Base-by-base conservation (phyloP, 92 coral and sea anemone species). In the Phenganax subtilis region DNA sequence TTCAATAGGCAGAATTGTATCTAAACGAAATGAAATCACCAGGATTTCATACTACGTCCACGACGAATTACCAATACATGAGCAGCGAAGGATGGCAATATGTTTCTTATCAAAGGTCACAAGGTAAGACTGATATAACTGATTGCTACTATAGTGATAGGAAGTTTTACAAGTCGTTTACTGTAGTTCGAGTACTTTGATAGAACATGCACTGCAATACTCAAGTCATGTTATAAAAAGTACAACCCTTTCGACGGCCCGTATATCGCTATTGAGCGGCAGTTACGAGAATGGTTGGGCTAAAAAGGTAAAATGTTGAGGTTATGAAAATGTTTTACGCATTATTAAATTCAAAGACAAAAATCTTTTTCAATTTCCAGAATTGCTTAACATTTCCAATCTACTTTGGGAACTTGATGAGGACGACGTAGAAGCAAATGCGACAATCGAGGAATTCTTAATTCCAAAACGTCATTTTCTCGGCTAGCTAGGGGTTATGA, bases 401-500 rank as follows among this genome's bases (percentile, higher is more conserved):
- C 7, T 76, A 20, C 17, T 58, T 60, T 59, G 70, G 2, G 20
- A 68, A 10, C 70, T 76, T 11, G 71, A 76, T n/a, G 81, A 57
- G 47, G 55, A 76, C 17, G 81, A 76, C 70, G 16, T 11, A 16
- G 83, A 79, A 79, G 83, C 72, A 25, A 79, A 79, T 29, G 65
- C 51, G 69, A 79, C 72, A 0, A 79, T 79, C 25, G 83, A 79
- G 74, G 83, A 79, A 53, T 64, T 79, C 29, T 79, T 79, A 28
- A 31, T 8, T 17, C 83, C 83, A 47, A 79, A 79, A 54, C 12
- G 47, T 37, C 25, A 20, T 20, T 20, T 20, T 20, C 25, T 20
- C 25, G 25, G 25, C 25, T 20, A 20, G 25, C 25, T 20, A 20
- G 25, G 25, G 25, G 25, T 20, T 20, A 20, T 20, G 25, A 20